Base-by-base conservation (phyloP, 2,113 vertebrate species). In the Brachypteracias leptosomus region DNA sequence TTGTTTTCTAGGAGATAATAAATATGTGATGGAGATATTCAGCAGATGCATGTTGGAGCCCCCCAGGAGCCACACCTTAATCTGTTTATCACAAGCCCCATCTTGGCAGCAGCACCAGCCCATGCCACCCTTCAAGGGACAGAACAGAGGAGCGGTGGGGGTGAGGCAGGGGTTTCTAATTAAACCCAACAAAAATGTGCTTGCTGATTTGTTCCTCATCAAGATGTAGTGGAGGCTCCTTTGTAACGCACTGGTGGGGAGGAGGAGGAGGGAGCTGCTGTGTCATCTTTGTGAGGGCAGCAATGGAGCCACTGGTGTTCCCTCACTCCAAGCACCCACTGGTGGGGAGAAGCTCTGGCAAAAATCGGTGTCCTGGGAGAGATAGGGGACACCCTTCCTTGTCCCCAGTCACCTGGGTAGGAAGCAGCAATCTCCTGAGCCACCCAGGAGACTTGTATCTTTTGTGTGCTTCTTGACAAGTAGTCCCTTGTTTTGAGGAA, bases 381-480 rank as follows among this genome's bases (percentile, higher is more conserved):
- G 21, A 72, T 9, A 20, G 8, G 25, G 20, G 13, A 86, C 19
- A n/a, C 16, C 73, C 0, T 0, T 71, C 61, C 44, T n/a, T 22
- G 51, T n/a, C 33, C 26, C 47, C 29, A 9, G 29, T 44, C 3
- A 0, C 33, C 38, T 59, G 42, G n/a, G 31, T 8, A 29, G 84
- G 86, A 49, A 62, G 18, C 71, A 82, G 71, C 2, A 10, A 0
- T 13, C 82, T 75, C 54, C 67, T 21, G 44, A 92, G 66, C 29
- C 38, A 16, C 0, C 10, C 2, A 2, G 8, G 24, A 40, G 3
- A 73, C 52, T 2, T 3, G 1, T 18, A 54, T 14, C 38, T 75
- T 38, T 13, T 16, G 15, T 16, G 47, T 65, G 14, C 54, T 47
- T 29, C 67, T 61, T 4, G 44, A 10, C 18, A 33, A 6, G 36